Evolutionary conservation across 2,113 vertebrate genomes (phyloP).

Genomic region (Pseudolaguvia tuberculata): DNA sequence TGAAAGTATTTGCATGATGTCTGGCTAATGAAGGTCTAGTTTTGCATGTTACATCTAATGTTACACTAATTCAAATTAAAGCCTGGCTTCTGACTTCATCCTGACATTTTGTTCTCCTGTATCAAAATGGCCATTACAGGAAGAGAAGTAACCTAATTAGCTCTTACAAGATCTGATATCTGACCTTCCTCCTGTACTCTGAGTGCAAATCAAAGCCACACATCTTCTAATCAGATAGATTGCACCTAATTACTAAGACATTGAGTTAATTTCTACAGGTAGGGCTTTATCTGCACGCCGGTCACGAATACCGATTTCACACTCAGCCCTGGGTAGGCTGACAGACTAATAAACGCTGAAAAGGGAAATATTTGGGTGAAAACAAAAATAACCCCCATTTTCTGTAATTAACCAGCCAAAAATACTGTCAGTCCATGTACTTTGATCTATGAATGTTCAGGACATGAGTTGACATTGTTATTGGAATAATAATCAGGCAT

Average conservation of each 20-base stretch:
- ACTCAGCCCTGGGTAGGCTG: conserved; percentile 15
- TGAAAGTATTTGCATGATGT: conserved; percentile 59
- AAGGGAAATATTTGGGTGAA: neutral
- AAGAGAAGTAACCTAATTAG: conserved; percentile 71
- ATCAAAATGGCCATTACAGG: conserved; percentile 72
- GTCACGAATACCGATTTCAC: conserved; percentile 36
- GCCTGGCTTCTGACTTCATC: conserved; percentile 64
- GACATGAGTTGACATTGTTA: conserved; percentile 61
- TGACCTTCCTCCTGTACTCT: conserved; percentile 68
- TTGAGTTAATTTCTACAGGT: conserved; percentile 45
- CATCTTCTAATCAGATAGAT: conserved; percentile 70
- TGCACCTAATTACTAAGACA: conserved; percentile 67
- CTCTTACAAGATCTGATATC: conserved; percentile 66
- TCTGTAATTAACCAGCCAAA: conserved; percentile 59
- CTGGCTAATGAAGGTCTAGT: conserved; percentile 48
- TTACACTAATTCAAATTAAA: conserved; percentile 61
- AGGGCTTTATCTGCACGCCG: conserved; percentile 45
- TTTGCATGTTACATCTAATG: conserved; percentile 45
- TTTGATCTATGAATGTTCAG: conserved; percentile 42
- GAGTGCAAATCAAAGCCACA: conserved; percentile 65
- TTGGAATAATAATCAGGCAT: conserved; percentile 65
- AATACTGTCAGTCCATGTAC: conserved; percentile 54
- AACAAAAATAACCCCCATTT: neutral
- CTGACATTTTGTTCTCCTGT: conserved; percentile 66
- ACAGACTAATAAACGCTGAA: conserved; percentile 24